phyloP scores from a whole-genome alignment of 2,888 invertebrate genomes.

The Pseudococcus viburni region DNA sequence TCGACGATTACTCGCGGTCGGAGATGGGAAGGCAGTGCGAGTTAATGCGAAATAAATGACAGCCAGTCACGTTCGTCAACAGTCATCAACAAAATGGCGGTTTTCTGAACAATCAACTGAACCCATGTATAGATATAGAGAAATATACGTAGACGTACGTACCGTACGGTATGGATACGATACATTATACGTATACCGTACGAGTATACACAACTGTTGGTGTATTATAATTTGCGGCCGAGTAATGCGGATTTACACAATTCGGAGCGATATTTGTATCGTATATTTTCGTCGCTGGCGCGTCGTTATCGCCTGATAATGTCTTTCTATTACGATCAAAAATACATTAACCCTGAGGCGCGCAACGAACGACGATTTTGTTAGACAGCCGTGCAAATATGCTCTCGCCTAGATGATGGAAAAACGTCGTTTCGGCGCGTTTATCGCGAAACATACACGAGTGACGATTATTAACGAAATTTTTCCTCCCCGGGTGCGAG shows the following conservation, averaged over 20 bases:
- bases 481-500: background rate
- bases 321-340: slow-evolving; percentile 63
- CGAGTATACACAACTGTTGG: slow-evolving; percentile 34
- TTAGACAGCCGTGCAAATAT: slow-evolving; percentile 30
- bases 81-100: slow-evolving; percentile 66
- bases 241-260: slow-evolving; percentile 31
- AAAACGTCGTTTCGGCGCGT: background rate
- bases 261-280: slow-evolving; percentile 13
- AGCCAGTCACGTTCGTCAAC: slow-evolving; percentile 66
- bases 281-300: background rate
- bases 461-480: slow-evolving; percentile 2
- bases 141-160: no score
- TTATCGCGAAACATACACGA: background rate
- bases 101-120: slow-evolving; percentile 46
- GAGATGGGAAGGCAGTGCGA: slow-evolving; percentile 41
- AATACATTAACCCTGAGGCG: slow-evolving; percentile 56
- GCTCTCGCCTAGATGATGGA: background rate
- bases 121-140: background rate
- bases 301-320: slow-evolving; percentile 57
- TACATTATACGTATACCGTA: background rate
- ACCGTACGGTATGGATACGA: no score
- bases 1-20: background rate
- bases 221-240: slow-evolving; percentile 31
- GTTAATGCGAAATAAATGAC: slow-evolving; percentile 65
- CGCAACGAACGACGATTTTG: slow-evolving; percentile 16